Evolutionary conservation across 2,888 invertebrate genomes (phyloP).

Genomic region (Scaeva pyrastri): DNA sequence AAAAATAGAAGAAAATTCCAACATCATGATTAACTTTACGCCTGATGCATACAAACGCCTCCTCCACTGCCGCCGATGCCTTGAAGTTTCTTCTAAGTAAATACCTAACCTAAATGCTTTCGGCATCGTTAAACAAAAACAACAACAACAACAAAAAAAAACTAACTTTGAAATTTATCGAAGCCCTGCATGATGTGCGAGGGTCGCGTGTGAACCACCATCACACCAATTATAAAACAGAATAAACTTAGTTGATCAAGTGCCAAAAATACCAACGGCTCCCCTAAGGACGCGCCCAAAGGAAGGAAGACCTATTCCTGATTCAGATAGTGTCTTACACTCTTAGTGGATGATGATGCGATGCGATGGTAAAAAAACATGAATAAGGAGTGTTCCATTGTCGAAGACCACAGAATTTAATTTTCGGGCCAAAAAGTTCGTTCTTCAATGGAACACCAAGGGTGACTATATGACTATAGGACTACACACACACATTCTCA

Average conservation of each 20-base stretch:
- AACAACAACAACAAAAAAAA: not conserved
- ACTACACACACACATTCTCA: not conserved
- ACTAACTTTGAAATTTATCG: conserved; percentile 56
- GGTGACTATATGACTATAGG: not conserved
- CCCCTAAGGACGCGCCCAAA: conserved; percentile 28
- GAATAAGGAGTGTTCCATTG: conserved; percentile 20
- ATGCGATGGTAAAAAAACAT: not conserved
- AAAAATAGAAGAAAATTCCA: conserved; percentile 35
- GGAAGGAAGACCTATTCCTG: not conserved
- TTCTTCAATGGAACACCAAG: conserved; percentile 16
- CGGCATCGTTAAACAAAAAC: conserved; percentile 35
- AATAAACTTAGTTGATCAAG: conserved; percentile 64
- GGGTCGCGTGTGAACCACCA: conserved; percentile 60
- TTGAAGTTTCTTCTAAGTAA: conserved; percentile 18
- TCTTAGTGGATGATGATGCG: no score
- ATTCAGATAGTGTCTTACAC: conserved; percentile 33
- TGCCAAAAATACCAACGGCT: conserved; percentile 64
- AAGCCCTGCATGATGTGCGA: conserved; percentile 32
- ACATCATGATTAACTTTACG: conserved; percentile 27
- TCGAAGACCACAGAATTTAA: conserved; percentile 65
- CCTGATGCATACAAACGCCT: conserved; percentile 49
- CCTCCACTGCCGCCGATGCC: no score
- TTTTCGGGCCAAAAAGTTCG: conserved; percentile 47
- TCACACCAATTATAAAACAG: conserved; percentile 58
- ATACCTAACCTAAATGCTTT: conserved; percentile 34